Evolutionary conservation across 2,797 vertebrate species (phyloP), one percentile per base, ranked within the genome.

Genomic region (Numenius phaeopus): DNA sequence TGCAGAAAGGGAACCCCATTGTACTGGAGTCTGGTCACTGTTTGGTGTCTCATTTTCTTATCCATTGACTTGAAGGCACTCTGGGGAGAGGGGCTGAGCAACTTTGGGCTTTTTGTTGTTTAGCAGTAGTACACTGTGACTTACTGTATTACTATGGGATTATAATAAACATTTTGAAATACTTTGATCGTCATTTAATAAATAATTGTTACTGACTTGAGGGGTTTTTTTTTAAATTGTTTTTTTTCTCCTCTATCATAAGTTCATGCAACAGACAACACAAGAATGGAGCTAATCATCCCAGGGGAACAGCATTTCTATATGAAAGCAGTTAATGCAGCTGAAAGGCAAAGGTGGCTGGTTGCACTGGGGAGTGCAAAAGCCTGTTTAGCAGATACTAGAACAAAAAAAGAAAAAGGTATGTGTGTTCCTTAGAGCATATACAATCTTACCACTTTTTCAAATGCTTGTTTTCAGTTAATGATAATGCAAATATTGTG

Each of bases 261-360:
- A 99, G 99, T 99, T 92, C 99, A 99, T 90, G 98, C 99, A 22
- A 98, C 98, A 87, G 99, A 99, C 96, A 98, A 98, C 34, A 99
- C 99, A 0, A 99, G 99, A 87, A 98, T 99, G 98, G 99, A 99
- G 92, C 87, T 99, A 57, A 99, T 99, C 61, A 99, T 99, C 90
- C 99, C 99, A 4, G 99, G 99, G 39, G 99, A 99, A 97, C 99
- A 99, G 97, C 99, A 99, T 97, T 99, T 99, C 97, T 99, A 99
- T 49, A 98, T 99, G 97, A 99, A 99, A 95, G 99, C 99, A 2
- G 99, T 99, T 65, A 99, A 99, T 86, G 99, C 99, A 3, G 99
- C 99, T 1, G 99, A 99, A 97, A 98, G 99, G 69, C 99, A 99
- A 96, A 98, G 99, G 95, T 99, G 99, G 99, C 98, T 99, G 83